Evolutionary conservation across 2,888 invertebrate species (phyloP), one percentile per base, ranked within the genome.

Genomic region (Sphinx pinastri): DNA sequence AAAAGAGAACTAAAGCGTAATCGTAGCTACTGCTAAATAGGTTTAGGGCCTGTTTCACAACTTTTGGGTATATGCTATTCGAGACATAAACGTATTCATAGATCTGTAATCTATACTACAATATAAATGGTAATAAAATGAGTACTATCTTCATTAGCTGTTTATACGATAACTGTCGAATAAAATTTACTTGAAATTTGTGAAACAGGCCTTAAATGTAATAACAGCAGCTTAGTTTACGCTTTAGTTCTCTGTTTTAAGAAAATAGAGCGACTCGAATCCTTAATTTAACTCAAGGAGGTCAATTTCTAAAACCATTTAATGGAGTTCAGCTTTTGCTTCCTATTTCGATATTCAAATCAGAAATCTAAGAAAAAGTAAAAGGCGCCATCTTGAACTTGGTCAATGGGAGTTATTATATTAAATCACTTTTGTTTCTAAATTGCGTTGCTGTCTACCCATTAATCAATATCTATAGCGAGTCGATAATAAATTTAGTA

Each of bases 321-420:
- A 49, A 49, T 63, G 12, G 12, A 12, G 47, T 19, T 12, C 63
- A 19, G 7, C 19, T 55, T 19, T 55, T 54, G 16, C 19, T 55
- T 55, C 55, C 55, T n/a, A 16, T 63, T 63, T 63, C 49, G 19
- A 49, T 13, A 63, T 63, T 63, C 19, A 47, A 63, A 63, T 63
- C 52, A 19, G 58, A 63, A 16, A 31, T 16, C 38, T 55, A 19
- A 55, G 54, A 38, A 68, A 70, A 69, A 71, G 71, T 71, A 71
- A 71, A 59, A 71, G 71, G 71, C 52, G 38, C 51, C 67, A 14
- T 67, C 14, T 63, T 49, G 47, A 71, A 69, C 54, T 71, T 52
- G 68, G 71, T 69, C 66, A 71, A 71, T 67, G 59, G 67, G 57
- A 67, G 60, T 54, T 69, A 47, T 63, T 69, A 69, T 63, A 54